Conservation (phyloP, 2,113 vertebrate species). For the Stictonetta naevosa region DNA sequence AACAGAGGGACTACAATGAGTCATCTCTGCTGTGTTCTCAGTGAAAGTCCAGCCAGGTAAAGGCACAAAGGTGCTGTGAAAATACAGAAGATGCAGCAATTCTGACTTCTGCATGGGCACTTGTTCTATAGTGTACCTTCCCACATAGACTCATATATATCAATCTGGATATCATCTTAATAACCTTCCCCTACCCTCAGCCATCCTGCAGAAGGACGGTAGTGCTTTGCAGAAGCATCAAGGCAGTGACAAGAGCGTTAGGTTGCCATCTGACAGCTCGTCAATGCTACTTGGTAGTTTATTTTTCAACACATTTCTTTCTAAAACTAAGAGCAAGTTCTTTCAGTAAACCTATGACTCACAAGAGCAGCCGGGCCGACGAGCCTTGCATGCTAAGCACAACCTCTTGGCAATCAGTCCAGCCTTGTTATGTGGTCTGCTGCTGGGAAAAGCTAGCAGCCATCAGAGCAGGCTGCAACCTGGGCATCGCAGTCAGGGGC, state of each 20-base stretch:
- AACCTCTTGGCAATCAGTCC: neutral
- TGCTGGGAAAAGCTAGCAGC: neutral
- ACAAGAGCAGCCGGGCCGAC: neutral
- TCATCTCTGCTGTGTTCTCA: no score
- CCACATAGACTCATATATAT: no score
- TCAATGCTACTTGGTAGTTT: neutral
- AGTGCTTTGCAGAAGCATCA: neutral
- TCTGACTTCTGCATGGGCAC: rapidly evolving
- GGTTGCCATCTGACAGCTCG: neutral
- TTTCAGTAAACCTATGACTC: neutral
- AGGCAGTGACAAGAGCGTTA: rapidly evolving
- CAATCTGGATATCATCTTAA: neutral
- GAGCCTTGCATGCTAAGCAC: neutral
- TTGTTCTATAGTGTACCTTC: no score
- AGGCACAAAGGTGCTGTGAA: neutral
- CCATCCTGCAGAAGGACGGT: rapidly evolving
- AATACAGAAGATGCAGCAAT: neutral
- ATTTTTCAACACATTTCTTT: neutral
- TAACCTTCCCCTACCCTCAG: neutral
- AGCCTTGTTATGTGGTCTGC: neutral
- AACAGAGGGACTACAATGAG: neutral
- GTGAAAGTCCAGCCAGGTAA: neutral
- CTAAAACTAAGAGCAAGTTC: neutral
- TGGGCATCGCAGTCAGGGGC: neutral
- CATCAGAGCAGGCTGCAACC: neutral